phyloP scores from a whole-genome alignment of 2,113 vertebrate genomes.

The Boulengeromyrus knoepffleri region DNA sequence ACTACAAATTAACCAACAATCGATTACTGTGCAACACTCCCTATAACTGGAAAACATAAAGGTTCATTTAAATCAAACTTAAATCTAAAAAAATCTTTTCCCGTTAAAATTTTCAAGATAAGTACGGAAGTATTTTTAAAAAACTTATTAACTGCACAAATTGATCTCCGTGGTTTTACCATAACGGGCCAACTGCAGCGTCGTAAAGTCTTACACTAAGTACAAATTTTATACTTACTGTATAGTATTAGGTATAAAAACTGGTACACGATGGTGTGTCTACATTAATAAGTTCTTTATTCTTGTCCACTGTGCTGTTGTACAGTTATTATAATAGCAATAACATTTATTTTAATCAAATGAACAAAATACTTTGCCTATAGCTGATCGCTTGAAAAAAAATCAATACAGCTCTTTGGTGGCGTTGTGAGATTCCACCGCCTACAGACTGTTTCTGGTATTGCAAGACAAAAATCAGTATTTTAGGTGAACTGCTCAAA shows the following conservation, averaged over 20 bases:
- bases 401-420: background rate
- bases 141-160: background rate
- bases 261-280: background rate
- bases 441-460: conserved; percentile 16
- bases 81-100: background rate
- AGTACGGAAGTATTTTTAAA: background rate
- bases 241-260: background rate
- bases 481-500: background rate
- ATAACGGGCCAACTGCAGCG: background rate
- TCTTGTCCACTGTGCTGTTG: background rate
- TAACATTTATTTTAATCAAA: background rate
- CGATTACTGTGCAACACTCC: background rate
- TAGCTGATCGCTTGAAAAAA: background rate
- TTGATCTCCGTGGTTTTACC: background rate
- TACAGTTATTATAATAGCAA: background rate
- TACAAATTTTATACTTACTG: background rate
- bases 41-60: background rate
- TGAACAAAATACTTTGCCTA: background rate
- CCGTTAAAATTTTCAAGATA: background rate
- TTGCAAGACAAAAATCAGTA: background rate
- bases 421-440: background rate
- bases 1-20: background rate
- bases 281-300: background rate
- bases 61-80: background rate
- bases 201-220: background rate